A percentile compares a stretch with the other conserved stretches of the same genome.
phyloP scores from a whole-genome alignment of 2,888 invertebrate genomes.

The Cataglyphis cursor region DNA sequence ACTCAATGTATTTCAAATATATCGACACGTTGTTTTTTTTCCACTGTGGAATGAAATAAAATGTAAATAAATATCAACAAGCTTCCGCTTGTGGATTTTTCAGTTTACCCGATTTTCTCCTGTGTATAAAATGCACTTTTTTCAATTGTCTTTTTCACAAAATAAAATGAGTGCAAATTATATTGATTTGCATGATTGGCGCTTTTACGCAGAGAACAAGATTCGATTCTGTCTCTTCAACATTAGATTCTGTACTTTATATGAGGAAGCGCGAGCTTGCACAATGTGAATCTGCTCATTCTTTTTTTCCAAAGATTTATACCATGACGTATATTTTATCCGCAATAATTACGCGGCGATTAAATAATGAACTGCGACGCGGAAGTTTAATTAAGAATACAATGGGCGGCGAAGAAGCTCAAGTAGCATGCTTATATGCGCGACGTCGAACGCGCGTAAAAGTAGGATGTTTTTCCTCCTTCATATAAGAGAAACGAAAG shows the following conservation, averaged over 20 bases:
- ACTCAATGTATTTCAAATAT: conserved; percentile 14
- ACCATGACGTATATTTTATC: conserved; percentile 5
- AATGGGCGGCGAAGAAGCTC: conserved; percentile 42
- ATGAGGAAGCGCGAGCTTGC: neutral
- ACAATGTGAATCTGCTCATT: neutral
- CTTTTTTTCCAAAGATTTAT: conserved; percentile 1
- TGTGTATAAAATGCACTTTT: neutral
- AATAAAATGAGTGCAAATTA: neutral
- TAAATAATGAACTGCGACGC: conserved; percentile 41
- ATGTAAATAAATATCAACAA: conserved; percentile 20
- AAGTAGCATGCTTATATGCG: neutral
- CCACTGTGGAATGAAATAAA: neutral
- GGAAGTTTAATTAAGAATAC: conserved; percentile 57
- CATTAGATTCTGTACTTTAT: neutral
- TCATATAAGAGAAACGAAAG: conserved; percentile 41
- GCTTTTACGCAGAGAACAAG: neutral
- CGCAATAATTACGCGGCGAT: conserved; percentile 25
- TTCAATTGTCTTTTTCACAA: neutral
- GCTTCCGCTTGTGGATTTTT: neutral
- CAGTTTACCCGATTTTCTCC: neutral
- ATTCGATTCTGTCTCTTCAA: no score
- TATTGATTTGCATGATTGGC: neutral
- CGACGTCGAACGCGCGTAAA: conserved; percentile 17
- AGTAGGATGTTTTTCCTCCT: conserved; percentile 24
- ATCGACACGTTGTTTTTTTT: conserved; percentile 5